Base-by-base conservation (phyloP, 2,797 vertebrate genomes). In the Zenarchopterus dispar region DNA sequence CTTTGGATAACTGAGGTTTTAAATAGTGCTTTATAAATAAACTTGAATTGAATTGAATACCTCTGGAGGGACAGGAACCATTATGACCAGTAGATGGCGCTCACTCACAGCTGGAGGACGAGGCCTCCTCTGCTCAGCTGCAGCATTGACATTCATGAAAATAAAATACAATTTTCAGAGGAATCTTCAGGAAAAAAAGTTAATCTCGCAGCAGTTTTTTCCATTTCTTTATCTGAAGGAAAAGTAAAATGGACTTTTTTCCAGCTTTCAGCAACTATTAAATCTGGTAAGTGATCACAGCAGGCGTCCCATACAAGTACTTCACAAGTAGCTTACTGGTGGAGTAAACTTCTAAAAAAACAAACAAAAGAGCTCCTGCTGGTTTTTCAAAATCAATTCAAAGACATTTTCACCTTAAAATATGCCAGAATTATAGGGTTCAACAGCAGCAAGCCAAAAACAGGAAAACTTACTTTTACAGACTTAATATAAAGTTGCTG, bases 21-120 rank as follows among this genome's bases (percentile, higher is more conserved):
- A n/a, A n/a, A n/a, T n/a, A n/a, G n/a, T n/a, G n/a, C n/a, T n/a
- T n/a, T n/a, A n/a, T n/a, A n/a, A n/a, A n/a, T n/a, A n/a, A n/a
- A n/a, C n/a, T n/a, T n/a, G n/a, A n/a, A n/a, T n/a, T n/a, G n/a
- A n/a, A n/a, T n/a, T n/a, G n/a, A n/a, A n/a, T n/a, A 24, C 24
- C 24, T 24, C 2, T 18, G 43, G 31, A 39, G 3, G 22, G 8
- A 7, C 23, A 19, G 18, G 22, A 43, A 64, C 21, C 63, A 8
- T 45, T 46, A 5, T 0, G 8, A 71, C 75, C 89, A 59, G 22
- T 71, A 86, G 87, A 81, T 86, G 87, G 84, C 2, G 49, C 67
- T 77, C 78, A 75, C 45, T 50, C 60, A 60, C 71, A 74, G 57
- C 49, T 39, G 42, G 48, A 75, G 62, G 43, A 22, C 33, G 15